These are phyloP conservation scores for Myotis findleyi DNA, from an alignment of 2,797 vertebrate species.

Conservation along the genomic window DNA sequence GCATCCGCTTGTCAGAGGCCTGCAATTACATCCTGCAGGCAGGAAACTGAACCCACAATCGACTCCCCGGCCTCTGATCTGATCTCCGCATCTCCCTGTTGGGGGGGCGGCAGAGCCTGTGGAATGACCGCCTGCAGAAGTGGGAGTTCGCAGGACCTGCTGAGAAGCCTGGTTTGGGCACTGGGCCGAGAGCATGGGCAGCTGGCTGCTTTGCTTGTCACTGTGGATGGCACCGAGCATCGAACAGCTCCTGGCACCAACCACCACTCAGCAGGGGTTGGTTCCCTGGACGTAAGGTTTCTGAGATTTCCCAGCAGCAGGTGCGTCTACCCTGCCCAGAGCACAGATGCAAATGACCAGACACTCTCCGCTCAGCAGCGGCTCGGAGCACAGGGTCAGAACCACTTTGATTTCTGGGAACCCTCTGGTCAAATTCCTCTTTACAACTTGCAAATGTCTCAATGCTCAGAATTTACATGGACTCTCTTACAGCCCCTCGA, in stretches of 20 bases:
- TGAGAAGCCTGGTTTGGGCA: neutral
- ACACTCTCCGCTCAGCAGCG: neutral
- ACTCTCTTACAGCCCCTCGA: neutral
- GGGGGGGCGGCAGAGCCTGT: neutral
- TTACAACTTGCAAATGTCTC: neutral
- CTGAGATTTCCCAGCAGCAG: neutral
- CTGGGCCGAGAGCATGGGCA: neutral
- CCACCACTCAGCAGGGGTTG: neutral
- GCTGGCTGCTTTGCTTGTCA: neutral
- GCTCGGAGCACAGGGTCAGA: neutral
- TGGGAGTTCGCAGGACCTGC: neutral
- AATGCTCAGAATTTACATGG: neutral
- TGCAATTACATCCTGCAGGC: slow-evolving; percentile 61
- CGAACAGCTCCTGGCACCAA: neutral
- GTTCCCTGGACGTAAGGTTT: neutral
- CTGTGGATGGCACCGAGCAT: neutral
- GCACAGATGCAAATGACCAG: neutral
- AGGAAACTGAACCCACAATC: slow-evolving; percentile 66
- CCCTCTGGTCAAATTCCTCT: neutral
- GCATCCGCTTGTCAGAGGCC: slow-evolving; percentile 42
- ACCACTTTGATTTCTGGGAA: neutral
- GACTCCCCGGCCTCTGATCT: neutral
- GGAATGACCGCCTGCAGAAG: neutral
- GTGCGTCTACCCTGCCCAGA: neutral
- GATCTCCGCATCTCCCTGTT: neutral